Base-by-base conservation (phyloP, 2,888 invertebrate genomes). In the Troilus luridus region DNA sequence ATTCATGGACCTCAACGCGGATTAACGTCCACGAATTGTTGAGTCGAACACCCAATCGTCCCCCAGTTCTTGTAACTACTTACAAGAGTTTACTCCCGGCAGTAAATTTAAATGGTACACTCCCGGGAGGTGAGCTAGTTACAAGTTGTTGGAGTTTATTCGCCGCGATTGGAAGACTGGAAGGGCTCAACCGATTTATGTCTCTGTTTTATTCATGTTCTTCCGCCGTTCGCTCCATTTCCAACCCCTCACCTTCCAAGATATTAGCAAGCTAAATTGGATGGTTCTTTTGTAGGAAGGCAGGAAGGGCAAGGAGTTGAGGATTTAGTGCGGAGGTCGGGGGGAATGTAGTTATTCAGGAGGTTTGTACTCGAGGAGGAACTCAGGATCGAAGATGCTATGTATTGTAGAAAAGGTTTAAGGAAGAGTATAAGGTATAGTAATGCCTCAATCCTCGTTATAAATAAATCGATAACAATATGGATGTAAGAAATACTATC, bases 151-250 rank as follows among this genome's bases (percentile, higher is more conserved):
- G 9, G 21, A 88, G 88, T 88, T 62, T 88, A 88, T 88, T 89
- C 62, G n/a, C 17, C 27, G 10, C 90, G 90, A 90, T 90, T 90
- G 90, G 90, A 77, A 77, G 89, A 41, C 41, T 41, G 5, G 41
- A 41, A 41, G 90, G 77, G 90, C 56, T 64, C 27, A 64, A 17
- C 21, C 56, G 90, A 90, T 90, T 90, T 90, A 90, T 90, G 72
- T 72, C 58, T 12, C 58, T 90, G 90, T 90, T 90, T 90, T 90
- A 90, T 90, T 90, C 90, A 90, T 90, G 90, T 67, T 14, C 89
- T 24, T 67, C 67, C 77, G 12, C 56, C n/a, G 27, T 77, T 67
- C 17, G 67, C 90, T 77, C 72, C 90, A 90, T 77, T 72, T 77
- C 77, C 27, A 77, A n/a, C 60, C 54, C 89, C 62, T 41, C 72